Evolutionary conservation across 2,888 invertebrate genomes (phyloP).

Genomic region (Drosophila cognata): DNA sequence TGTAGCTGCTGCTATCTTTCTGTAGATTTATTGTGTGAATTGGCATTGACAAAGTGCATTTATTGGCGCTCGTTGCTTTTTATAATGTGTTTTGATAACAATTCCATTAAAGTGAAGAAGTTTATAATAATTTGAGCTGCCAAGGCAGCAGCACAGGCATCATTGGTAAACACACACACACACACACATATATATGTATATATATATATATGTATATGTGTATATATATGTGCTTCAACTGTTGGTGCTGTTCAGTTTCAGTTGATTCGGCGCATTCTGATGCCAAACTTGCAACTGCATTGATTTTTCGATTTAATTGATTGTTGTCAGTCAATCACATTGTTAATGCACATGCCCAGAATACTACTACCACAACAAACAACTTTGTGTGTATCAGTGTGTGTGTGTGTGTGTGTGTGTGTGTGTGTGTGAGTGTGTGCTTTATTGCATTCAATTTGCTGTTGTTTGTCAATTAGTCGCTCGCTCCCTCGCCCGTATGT

Average conservation of each 20-base stretch:
- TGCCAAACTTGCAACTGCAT: conserved; percentile 63
- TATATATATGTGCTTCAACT: not conserved
- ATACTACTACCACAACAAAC: conserved; percentile 46
- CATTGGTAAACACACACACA: conserved; percentile 1
- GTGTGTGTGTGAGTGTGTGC: conserved; percentile 38
- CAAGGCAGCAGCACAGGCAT: conserved; percentile 26
- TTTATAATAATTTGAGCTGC: conserved; percentile 80
- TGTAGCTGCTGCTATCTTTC: conserved; percentile 75
- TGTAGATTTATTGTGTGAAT: conserved; percentile 83
- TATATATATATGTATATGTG: not conserved
- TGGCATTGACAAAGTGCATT: conserved; percentile 84
- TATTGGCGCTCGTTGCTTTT: conserved; percentile 74
- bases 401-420: not conserved
- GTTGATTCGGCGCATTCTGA: conserved; percentile 57
- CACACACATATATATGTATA: not conserved
- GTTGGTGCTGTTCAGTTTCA: conserved; percentile 30
- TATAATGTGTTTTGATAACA: conserved; percentile 81
- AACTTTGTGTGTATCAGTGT: conserved; percentile 8
- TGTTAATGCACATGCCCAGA: conserved; percentile 71
- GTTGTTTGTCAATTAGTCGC: conserved; percentile 77
- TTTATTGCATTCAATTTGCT: conserved; percentile 80
- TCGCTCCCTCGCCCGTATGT: conserved; percentile 20
- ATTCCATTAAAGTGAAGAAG: conserved; percentile 83
- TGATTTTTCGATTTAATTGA: conserved; percentile 75
- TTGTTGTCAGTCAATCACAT: conserved; percentile 80